phyloP scores from a whole-genome alignment of 2,888 invertebrate species.

The Drosophila fulvimacula region DNA sequence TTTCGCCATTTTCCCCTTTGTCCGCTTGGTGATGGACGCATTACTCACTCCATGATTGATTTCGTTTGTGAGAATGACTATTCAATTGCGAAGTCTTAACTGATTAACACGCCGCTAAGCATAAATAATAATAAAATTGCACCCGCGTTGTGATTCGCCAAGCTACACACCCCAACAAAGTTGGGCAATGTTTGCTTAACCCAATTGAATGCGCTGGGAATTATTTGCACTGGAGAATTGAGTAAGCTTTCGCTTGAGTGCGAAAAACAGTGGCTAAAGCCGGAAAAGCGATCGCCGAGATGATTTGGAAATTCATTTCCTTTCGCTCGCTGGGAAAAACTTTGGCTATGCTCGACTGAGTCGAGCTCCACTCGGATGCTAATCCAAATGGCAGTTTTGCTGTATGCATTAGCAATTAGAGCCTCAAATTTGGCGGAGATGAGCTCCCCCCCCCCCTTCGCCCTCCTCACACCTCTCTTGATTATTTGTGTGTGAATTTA shows the following conservation, averaged over 20 bases:
- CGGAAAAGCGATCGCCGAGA: slow-evolving; percentile 6
- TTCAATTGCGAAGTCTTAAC: slow-evolving; percentile 19
- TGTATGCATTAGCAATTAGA: slow-evolving; percentile 64
- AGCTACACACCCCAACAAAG: slow-evolving; percentile 30
- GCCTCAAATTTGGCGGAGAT: slow-evolving; percentile 49
- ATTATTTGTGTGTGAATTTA: slow-evolving; percentile 64
- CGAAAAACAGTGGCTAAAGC: slow-evolving; percentile 4
- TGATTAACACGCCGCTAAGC: slow-evolving; percentile 40
- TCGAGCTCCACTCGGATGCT: slow-evolving; percentile 9
- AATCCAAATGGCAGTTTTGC: slow-evolving; percentile 7
- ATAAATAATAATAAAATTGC: slow-evolving; percentile 16
- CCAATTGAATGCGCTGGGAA: slow-evolving; percentile 48
- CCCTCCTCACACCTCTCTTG: background rate
- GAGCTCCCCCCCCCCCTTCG: background rate
- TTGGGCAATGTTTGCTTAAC: slow-evolving; percentile 59
- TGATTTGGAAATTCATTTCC: slow-evolving; percentile 11
- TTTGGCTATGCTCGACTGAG: slow-evolving; percentile 47
- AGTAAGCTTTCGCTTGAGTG: background rate
- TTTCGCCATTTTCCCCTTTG: background rate
- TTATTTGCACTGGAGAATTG: slow-evolving; percentile 12
- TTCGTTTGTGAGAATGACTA: slow-evolving; percentile 14
- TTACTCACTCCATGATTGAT: slow-evolving; percentile 26
- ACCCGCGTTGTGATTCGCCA: slow-evolving; percentile 19
- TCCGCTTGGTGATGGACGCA: background rate
- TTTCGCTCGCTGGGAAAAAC: slow-evolving; percentile 32